phyloP scores from a whole-genome alignment of 2,797 vertebrate genomes.

The Gymnodraco acuticeps region DNA sequence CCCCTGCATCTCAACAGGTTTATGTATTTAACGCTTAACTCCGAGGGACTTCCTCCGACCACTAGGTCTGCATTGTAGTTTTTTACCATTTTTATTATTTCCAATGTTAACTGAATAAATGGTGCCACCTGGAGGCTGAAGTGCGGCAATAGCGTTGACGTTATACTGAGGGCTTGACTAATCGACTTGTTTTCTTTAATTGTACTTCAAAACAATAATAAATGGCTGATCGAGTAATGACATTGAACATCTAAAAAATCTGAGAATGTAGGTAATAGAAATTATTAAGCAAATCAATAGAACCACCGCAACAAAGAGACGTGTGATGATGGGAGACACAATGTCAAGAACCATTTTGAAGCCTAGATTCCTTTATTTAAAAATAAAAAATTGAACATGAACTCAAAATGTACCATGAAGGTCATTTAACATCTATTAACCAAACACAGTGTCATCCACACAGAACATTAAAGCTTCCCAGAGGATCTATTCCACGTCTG shows the following conservation, averaged over 20 bases:
- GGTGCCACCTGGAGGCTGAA: constrained; percentile 47
- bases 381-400: too few relatives aligned
- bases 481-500: not conserved
- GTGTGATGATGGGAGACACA: too few relatives aligned
- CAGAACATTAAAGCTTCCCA: constrained; percentile 4
- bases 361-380: too few relatives aligned
- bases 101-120: not conserved
- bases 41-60: not conserved
- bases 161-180: not conserved
- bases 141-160: not conserved
- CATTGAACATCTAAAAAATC: too few relatives aligned
- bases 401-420: too few relatives aligned
- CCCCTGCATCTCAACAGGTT: not conserved
- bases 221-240: not conserved
- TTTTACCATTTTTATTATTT: not conserved
- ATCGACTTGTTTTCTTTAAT: not conserved
- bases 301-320: too few relatives aligned
- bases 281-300: too few relatives aligned
- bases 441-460: too few relatives aligned
- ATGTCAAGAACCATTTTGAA: too few relatives aligned
- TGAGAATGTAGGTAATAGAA: too few relatives aligned
- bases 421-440: too few relatives aligned
- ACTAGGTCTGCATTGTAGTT: not conserved
- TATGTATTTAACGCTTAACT: not conserved
- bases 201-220: not conserved